Percentiles rank a stretch among this genome's conserved stretches.
phyloP scores from a whole-genome alignment of 2,888 invertebrate species.

The Phyllotreta cruciferae region DNA sequence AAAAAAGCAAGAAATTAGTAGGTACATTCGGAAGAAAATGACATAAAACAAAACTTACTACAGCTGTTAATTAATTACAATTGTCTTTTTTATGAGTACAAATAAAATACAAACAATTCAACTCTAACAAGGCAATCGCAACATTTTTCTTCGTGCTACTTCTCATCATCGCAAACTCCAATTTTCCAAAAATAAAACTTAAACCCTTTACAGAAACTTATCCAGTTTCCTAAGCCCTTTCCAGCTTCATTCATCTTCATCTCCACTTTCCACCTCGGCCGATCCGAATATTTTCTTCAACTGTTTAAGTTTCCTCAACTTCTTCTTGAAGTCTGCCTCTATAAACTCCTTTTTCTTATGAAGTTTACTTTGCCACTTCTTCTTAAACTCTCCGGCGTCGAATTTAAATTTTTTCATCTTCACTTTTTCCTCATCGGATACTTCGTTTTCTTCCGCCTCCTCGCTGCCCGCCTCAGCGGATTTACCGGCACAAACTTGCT shows the following conservation, averaged over 20 bases:
- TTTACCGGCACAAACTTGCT: conserved; percentile 25
- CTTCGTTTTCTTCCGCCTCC: conserved; percentile 19
- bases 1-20: not conserved
- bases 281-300: conserved; percentile 13
- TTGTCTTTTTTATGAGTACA: conserved; percentile 37
- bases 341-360: conserved; percentile 35
- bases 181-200: not conserved
- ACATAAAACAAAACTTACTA: not conserved
- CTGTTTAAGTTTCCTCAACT: conserved; percentile 26
- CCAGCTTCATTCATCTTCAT: conserved; percentile 21
- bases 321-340: conserved; percentile 28
- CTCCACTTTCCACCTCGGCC: not conserved
- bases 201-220: not conserved
- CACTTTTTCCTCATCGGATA: conserved; percentile 29
- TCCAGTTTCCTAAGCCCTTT: not conserved
- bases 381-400: conserved; percentile 41
- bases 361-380: conserved; percentile 41
- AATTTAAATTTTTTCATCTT: conserved; percentile 36
- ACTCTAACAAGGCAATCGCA: too few relatives aligned
- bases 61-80: conserved; percentile 24
- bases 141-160: too few relatives aligned
- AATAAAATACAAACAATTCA: not conserved
- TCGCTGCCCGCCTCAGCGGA: conserved; percentile 13
- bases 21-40: too few relatives aligned
- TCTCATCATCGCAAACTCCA: not conserved